Evolutionary conservation across 2,888 invertebrate genomes (phyloP).

Genomic region (Rosalia funebris): DNA sequence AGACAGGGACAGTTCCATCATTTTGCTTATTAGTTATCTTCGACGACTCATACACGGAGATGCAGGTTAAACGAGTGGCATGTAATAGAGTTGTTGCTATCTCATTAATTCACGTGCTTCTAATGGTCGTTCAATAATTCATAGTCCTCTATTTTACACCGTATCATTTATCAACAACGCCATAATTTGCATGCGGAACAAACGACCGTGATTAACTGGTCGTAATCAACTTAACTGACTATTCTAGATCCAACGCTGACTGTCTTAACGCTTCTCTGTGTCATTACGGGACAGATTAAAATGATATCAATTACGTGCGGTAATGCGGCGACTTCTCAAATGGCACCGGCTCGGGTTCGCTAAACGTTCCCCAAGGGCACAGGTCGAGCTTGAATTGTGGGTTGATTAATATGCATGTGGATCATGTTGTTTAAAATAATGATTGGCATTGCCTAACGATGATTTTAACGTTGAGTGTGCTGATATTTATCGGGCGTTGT

Average conservation of each 20-base stretch:
- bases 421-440: not conserved
- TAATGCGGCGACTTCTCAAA: not conserved
- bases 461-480: not conserved
- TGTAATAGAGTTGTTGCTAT: conserved; percentile 43
- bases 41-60: too few relatives aligned
- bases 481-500: too few relatives aligned
- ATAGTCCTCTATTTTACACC: conserved; percentile 40
- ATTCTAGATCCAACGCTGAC: conserved; percentile 9
- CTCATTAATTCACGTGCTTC: conserved; percentile 40
- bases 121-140: conserved; percentile 45
- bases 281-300: not conserved
- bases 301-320: not conserved
- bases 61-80: conserved; percentile 10
- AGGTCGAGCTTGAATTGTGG: not conserved
- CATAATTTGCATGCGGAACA: conserved; percentile 39
- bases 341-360: not conserved
- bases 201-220: conserved; percentile 35
- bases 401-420: not conserved
- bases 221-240: conserved; percentile 28
- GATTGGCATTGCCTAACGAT: not conserved
- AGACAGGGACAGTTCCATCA: too few relatives aligned
- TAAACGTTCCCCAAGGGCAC: not conserved
- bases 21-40: too few relatives aligned
- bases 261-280: conserved; percentile 3
- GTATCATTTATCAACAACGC: conserved; percentile 40